Evolutionary conservation across 2,888 invertebrate species (phyloP), one percentile per base, ranked within the genome.

Genomic region (Hydriomena furcata): DNA sequence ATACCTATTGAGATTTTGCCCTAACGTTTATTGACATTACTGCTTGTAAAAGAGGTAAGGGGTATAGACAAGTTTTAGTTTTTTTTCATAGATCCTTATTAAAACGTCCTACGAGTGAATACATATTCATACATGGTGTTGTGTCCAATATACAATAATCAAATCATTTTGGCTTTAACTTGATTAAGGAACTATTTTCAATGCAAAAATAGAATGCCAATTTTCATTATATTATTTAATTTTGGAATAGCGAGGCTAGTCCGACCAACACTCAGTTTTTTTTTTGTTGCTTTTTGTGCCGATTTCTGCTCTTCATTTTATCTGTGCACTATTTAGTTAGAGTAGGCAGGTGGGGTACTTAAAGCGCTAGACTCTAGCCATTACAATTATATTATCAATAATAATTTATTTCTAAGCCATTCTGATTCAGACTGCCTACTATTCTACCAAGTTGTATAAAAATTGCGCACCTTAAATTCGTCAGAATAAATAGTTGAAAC

Each of bases 311-410:
- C 21, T 35, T 17, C 2, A 17, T 17, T 17, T 4, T 17, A 4
- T 17, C 2, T 2, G 17, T 17, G 4, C 17, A 35, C 12, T 32
- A 13, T 7, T 21, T 21, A 2, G 7, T 13, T 7, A 10, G 35
- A 40, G 23, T 23, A 21, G 5, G 12, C 30, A 23, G 2, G 31
- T 41, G 31, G 30, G 12, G 31, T 31, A 41, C 24, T 31, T 23
- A 7, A 36, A 31, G 31, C 41, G 8, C 10, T 13, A 24, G 31
- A 31, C 23, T 31, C 13, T 7, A 3, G 31, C 8, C 5, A 6
- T 25, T 37, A n/a, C 8, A 32, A 20, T 8, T 8, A 17, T n/a
- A 7, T 32, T 32, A 8, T 1, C n/a, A n/a, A n/a, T 13, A 8
- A 17, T 17, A 5, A 7, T 27, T 12, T 36, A 24, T 13, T 35